Evolutionary conservation across 1,140 invertebrate genomes (phyloP), one percentile per base, ranked within the genome.

Genomic region (Trachelipus rathkii): DNA sequence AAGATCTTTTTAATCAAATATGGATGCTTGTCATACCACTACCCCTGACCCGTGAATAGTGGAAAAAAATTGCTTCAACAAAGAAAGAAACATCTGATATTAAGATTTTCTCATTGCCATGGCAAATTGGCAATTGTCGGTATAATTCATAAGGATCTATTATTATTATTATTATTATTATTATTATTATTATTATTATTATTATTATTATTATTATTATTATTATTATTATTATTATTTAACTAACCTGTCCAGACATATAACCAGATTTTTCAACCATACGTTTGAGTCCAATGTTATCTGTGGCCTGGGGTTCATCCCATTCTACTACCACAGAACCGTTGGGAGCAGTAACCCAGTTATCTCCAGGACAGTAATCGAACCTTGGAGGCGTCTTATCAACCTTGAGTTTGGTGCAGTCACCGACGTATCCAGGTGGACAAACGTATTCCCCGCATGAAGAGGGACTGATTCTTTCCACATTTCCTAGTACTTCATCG

Each of bases 301-400:
- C 94, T 76, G 89, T 91, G 83, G 97, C 97, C 78, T 90, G 89
- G 0, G 96, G 96, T 81, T 96, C 93, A 83, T 96, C 93, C 96
- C 95, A 98, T n/a, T 88, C 91, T 0, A 98, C 95, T 76, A 94
- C 89, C 0, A 94, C 92, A 0, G 95, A 95, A 75, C 94, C 94
- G 82, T 96, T 95, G 82, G 92, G 92, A 2, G 94, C 93, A 79
- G 96, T 94, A 0, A 97, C 92, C 94, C 95, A 97, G 45, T 97
- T 87, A 85, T 96, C 94, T 44, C 93, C 93, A 11, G 96, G 95
- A 81, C 95, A 97, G 82, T 94, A 90, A 81, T 95, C 91, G 0
- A 95, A 91, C 81, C 90, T 89, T 10, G 95, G 95, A 81, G 95
- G 89, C 77, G 91, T 90, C 85, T 82, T 82, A 84, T 96, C 94